Conservation (phyloP, 2,888 invertebrate species). For the Tenthredo amoena region DNA sequence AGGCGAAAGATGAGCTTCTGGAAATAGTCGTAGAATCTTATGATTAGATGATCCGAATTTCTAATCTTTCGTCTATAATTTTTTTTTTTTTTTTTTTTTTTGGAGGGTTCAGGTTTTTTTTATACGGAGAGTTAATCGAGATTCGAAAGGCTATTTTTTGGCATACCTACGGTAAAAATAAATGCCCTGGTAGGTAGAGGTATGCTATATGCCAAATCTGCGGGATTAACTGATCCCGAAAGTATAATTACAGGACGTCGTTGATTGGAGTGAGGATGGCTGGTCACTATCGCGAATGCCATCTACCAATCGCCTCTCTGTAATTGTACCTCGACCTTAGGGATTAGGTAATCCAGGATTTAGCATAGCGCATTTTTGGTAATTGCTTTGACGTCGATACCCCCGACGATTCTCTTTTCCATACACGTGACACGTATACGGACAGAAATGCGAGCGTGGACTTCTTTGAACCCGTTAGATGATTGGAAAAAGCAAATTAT, state of each 20-base stretch:
- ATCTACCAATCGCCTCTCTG: slow-evolving; percentile 40
- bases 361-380: slow-evolving; percentile 46
- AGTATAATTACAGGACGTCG: slow-evolving; percentile 47
- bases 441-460: background rate
- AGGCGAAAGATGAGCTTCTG: no score
- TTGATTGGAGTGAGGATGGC: slow-evolving; percentile 21
- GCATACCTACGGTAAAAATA: background rate
- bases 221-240: slow-evolving; percentile 47
- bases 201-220: slow-evolving; percentile 15
- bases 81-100: no score
- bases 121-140: no score
- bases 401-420: background rate
- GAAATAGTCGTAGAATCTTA: no score
- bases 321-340: slow-evolving; percentile 46
- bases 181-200: background rate
- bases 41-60: no score
- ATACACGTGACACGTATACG: background rate
- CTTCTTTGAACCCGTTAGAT: background rate
- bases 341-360: slow-evolving; percentile 49
- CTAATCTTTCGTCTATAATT: no score
- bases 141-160: background rate
- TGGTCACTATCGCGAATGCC: slow-evolving; percentile 44
- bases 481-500: background rate
- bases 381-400: slow-evolving; percentile 33
- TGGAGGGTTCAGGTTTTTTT: no score